Conservation (phyloP, 2,113 vertebrate genomes). For the Silurus glanis region DNA sequence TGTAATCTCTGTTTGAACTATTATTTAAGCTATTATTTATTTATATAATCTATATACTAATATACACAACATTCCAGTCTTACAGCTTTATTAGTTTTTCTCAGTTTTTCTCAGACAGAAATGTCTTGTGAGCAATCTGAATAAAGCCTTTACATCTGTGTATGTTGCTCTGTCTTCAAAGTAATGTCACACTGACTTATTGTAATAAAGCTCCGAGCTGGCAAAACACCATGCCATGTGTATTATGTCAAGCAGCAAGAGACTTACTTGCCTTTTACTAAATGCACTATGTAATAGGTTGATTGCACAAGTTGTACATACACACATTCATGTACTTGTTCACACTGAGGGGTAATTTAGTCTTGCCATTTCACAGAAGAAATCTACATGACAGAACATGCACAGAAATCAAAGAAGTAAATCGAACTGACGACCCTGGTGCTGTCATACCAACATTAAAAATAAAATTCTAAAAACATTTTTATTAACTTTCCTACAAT, state of each 20-base stretch:
- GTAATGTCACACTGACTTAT: not conserved
- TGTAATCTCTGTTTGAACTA: constrained; percentile 29
- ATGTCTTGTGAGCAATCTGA: constrained; percentile 51
- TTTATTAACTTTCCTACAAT: not conserved
- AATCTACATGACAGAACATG: not conserved
- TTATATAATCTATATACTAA: constrained; percentile 17
- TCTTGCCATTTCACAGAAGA: not conserved
- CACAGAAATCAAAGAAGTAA: not conserved
- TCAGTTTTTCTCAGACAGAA: constrained; percentile 17
- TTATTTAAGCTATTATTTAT: constrained; percentile 38
- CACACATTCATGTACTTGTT: not conserved
- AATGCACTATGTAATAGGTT: not conserved
- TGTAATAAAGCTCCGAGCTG: constrained; percentile 6
- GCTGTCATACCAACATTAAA: not conserved
- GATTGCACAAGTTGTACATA: not conserved
- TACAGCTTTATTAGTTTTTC: constrained; percentile 42
- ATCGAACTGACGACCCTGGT: not conserved
- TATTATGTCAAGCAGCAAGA: not conserved
- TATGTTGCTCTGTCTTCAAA: constrained; percentile 35
- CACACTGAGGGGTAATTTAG: not conserved
- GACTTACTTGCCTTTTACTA: not conserved
- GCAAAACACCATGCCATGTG: not conserved
- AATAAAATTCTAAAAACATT: not conserved
- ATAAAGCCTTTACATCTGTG: constrained; percentile 50
- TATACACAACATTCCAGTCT: constrained; percentile 27